Conservation (phyloP, 2,797 vertebrate species). For the Limnodromus scolopaceus region DNA sequence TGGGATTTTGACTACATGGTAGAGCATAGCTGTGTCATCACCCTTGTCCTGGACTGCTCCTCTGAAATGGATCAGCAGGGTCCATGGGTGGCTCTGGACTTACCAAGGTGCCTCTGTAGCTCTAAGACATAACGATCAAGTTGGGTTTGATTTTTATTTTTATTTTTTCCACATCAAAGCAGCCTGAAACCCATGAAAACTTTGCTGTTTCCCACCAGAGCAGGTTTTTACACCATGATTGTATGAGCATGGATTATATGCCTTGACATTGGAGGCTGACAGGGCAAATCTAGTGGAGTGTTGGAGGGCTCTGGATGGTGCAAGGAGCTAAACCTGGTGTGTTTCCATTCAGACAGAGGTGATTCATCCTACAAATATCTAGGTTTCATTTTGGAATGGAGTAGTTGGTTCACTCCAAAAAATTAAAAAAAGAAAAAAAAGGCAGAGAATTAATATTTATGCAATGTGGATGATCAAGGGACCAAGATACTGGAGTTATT, state of each 20-base stretch:
- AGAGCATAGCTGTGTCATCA: background rate
- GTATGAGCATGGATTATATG: background rate
- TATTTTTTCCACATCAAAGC: background rate
- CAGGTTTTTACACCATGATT: background rate
- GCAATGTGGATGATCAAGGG: background rate
- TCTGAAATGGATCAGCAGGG: background rate
- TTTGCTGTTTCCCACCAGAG: background rate
- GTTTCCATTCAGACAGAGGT: background rate
- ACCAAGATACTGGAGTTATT: background rate
- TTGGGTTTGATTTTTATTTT: rapidly evolving
- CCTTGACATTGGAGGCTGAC: background rate
- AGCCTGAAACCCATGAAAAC: background rate
- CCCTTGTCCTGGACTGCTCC: background rate
- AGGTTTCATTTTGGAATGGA: background rate
- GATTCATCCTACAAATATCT: background rate
- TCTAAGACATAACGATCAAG: background rate
- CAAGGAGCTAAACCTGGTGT: background rate
- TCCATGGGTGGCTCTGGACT: background rate
- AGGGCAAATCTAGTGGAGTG: background rate
- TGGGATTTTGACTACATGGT: background rate
- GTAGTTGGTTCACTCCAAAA: background rate
- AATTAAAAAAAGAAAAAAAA: background rate
- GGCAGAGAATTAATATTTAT: background rate
- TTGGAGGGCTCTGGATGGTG: background rate
- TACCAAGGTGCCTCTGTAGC: background rate